Evolutionary conservation across 2,888 invertebrate genomes (phyloP), one percentile per base, ranked within the genome.

Genomic region (Pollenia amentaria): DNA sequence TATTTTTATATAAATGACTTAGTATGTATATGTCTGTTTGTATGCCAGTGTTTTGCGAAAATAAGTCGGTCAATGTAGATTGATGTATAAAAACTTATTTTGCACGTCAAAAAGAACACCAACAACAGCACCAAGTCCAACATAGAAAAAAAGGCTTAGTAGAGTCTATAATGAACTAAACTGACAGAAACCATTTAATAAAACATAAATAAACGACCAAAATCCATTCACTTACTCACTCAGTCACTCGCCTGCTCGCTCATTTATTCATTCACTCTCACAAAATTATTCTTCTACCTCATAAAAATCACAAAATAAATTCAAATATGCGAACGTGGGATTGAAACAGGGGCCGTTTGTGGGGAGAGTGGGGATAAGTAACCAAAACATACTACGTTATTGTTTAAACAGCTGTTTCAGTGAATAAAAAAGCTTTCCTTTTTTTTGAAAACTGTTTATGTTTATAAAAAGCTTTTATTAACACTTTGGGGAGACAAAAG

Each of bases 1-100:
- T 70, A 70, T 48, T 42, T 42, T 55, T 21, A 29, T 64, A 65
- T 14, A 21, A 60, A 62, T 53, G 40, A 12, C n/a, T 29, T n/a
- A 29, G 29, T 29, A 6, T 29, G 29, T 51, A 53, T 51, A 53
- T 70, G 21, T 51, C 16, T 69, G 67, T 48, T n/a, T 11, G n/a
- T 44, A 60, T 51, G 69, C 12, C 57, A 42, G 18, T 65, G 40
- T 57, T 46, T 53, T 51, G 72, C 67, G 16, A 51, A 73, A 84
- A 73, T 76, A 87, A 81, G 80, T 87, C 87, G 87, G 87, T 87
- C 84, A 87, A 84, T 84, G 84, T 81, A 48, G 72, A 81, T 73
- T 84, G 77, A 84, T 87, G 83, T 57, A 21, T 82, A 70, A 76
- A 42, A 75, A 79, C 83, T 21, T 57, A 65, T 77, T 77, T 69